Evolutionary conservation across 2,888 invertebrate species (phyloP).

Genomic region (Drosophila hamatofila): DNA sequence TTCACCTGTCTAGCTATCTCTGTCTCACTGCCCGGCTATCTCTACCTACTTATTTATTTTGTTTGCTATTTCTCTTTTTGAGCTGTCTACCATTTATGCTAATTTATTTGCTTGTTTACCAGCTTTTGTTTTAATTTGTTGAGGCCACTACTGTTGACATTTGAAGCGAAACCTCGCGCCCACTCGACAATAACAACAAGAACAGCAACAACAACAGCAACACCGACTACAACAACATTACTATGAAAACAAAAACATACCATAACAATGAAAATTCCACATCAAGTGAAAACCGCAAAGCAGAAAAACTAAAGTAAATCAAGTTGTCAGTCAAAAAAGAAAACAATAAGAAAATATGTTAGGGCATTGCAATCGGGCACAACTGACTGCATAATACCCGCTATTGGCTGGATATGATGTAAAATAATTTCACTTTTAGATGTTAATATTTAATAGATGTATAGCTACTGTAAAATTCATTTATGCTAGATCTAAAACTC

Average conservation of each 20-base stretch:
- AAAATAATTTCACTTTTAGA: no score
- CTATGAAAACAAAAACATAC: conserved; percentile 2
- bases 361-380: neutral
- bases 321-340: conserved; percentile 33
- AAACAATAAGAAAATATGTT: neutral
- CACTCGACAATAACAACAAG: conserved; percentile 23
- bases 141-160: conserved; percentile 75
- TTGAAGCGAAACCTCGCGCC: conserved; percentile 51
- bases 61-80: conserved; percentile 41
- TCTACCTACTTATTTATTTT: conserved; percentile 40
- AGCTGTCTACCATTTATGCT: conserved; percentile 74
- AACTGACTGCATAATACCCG: neutral
- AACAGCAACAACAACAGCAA: neutral
- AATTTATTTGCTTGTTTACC: conserved; percentile 79
- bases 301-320: conserved; percentile 30
- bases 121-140: conserved; percentile 80
- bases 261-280: conserved; percentile 37
- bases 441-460: neutral
- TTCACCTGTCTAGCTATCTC: conserved; percentile 23
- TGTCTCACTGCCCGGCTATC: conserved; percentile 10
- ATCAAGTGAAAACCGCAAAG: conserved; percentile 31
- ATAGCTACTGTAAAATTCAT: neutral
- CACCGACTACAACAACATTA: neutral
- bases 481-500: neutral
- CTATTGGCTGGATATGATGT: neutral